Conservation (phyloP, 2,113 vertebrate genomes). For the Scortum barcoo region DNA sequence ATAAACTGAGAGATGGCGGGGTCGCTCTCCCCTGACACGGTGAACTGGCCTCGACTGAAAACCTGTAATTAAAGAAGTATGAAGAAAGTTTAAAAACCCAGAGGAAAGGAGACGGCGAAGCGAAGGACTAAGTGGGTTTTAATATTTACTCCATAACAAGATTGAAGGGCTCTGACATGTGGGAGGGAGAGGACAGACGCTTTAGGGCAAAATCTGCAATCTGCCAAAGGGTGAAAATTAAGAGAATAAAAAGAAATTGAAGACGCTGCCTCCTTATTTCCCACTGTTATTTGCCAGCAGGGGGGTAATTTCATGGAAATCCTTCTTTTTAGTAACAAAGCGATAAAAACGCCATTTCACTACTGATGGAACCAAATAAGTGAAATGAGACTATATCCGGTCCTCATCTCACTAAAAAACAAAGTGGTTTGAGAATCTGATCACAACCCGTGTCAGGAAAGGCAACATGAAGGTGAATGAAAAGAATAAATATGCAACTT, state of each 20-base stretch:
- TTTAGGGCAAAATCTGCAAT: not conserved
- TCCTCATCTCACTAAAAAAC: not conserved
- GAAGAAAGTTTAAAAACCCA: not conserved
- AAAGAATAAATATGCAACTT: not conserved
- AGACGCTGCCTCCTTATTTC: not conserved
- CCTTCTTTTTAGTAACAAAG: not conserved
- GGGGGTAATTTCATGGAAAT: not conserved
- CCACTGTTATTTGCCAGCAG: slow-evolving; percentile 3
- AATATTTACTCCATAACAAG: not conserved
- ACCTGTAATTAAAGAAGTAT: slow-evolving; percentile 2
- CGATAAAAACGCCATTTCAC: not conserved
- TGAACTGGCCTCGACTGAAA: not conserved
- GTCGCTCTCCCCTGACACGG: not conserved
- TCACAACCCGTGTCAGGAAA: not conserved
- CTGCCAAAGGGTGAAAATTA: slow-evolving; percentile 1
- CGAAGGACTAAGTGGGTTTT: not conserved
- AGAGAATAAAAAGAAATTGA: slow-evolving; percentile 24
- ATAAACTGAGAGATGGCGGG: slow-evolving; percentile 4
- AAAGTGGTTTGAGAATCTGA: no score
- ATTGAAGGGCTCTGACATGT: not conserved
- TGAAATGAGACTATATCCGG: not conserved
- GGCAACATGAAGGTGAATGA: not conserved
- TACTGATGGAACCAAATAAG: not conserved
- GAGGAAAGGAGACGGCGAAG: not conserved
- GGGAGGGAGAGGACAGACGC: not conserved